These are phyloP conservation scores for Scarus forsteni DNA, from an alignment of 2,797 vertebrate genomes.

Conservation along the genomic window DNA sequence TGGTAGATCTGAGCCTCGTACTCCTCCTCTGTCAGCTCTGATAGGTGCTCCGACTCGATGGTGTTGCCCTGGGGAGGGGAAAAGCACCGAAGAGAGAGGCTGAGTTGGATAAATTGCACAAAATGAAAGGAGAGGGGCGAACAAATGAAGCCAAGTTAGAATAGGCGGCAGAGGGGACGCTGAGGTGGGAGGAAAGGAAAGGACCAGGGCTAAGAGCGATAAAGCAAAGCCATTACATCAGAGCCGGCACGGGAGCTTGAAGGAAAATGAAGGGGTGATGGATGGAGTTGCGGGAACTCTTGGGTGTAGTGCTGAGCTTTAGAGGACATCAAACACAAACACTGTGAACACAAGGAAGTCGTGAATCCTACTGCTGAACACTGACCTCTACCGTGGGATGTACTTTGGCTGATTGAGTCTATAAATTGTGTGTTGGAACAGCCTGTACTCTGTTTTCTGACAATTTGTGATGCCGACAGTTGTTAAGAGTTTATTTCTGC, in stretches of 20 bases:
- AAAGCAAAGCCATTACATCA: constrained; percentile 42
- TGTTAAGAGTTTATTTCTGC: constrained; percentile 20
- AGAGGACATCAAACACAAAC: constrained; percentile 53
- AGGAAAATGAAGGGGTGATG: constrained; percentile 22
- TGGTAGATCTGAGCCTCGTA: constrained; percentile 96
- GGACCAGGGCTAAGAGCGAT: constrained; percentile 11
- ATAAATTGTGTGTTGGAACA: constrained; percentile 39
- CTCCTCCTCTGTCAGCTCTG: constrained; percentile 97
- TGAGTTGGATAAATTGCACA: constrained; percentile 12
- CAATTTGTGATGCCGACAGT: constrained; percentile 2
- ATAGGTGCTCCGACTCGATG: constrained; percentile 94
- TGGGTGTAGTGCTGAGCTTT: constrained; percentile 23
- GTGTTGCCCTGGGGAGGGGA: constrained; percentile 89
- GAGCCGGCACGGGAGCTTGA: constrained; percentile 14
- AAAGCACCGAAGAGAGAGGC: not conserved
- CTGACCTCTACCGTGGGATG: constrained; percentile 8
- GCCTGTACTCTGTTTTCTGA: constrained; percentile 16
- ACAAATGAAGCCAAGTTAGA: constrained; percentile 9
- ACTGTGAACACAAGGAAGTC: constrained; percentile 11
- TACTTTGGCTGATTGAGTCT: constrained; percentile 14
- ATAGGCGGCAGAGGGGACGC: not conserved
- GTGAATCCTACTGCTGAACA: constrained; percentile 7
- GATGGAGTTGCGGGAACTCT: constrained; percentile 13
- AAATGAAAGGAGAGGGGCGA: constrained; percentile 1
- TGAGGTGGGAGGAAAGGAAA: not conserved